Percentiles rank a stretch among this genome's conserved stretches.
phyloP scores from a whole-genome alignment of 2,113 vertebrate genomes.

The Prionailurus viverrinus region DNA sequence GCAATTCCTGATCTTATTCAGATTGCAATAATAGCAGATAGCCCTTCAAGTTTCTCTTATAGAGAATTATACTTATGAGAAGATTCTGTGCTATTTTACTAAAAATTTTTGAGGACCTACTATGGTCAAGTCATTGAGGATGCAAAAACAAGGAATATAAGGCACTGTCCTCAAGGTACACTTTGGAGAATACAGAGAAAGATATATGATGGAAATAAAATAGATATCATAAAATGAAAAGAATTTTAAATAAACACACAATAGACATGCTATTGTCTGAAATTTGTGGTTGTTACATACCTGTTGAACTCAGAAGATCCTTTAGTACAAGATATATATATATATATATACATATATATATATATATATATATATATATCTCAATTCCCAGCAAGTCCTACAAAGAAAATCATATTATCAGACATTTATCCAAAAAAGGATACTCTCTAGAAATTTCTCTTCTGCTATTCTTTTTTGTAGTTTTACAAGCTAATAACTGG shows the following conservation, averaged over 20 bases:
- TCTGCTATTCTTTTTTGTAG: not conserved
- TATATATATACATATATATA: too few relatives aligned
- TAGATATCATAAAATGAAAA: not conserved
- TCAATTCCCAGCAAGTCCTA: not conserved
- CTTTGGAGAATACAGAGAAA: not conserved
- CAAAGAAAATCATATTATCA: slow-evolving; percentile 1
- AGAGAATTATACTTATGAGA: not conserved
- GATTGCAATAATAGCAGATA: not conserved
- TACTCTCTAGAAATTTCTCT: not conserved
- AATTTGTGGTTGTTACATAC: not conserved
- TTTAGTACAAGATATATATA: not conserved
- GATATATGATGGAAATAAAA: not conserved
- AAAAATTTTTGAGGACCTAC: not conserved
- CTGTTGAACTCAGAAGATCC: not conserved
- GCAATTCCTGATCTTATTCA: not conserved
- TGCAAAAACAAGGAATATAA: not conserved
- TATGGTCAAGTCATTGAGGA: not conserved
- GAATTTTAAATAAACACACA: not conserved
- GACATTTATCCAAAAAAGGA: slow-evolving; percentile 30
- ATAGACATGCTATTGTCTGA: not conserved
- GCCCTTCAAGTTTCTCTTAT: not conserved
- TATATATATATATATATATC: not conserved
- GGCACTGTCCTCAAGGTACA: not conserved
- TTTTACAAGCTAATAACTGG: not conserved
- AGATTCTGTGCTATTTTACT: not conserved